phyloP scores from a whole-genome alignment of 2,888 invertebrate species.

The Lagria hirta region DNA sequence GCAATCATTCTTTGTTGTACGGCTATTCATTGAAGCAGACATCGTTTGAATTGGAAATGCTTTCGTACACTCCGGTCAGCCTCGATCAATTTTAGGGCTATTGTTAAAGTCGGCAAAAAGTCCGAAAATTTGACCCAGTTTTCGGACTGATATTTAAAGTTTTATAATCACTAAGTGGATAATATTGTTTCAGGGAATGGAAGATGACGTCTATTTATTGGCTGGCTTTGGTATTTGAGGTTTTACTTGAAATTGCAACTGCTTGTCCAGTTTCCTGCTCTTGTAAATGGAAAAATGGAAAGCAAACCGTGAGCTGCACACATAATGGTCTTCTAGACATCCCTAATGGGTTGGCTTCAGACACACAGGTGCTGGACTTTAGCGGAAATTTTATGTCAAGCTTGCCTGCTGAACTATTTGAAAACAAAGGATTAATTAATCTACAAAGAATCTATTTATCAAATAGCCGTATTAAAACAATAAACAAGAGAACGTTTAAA shows the following conservation, averaged over 20 bases:
- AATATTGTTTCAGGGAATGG: conserved; percentile 22
- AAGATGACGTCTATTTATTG: conserved; percentile 24
- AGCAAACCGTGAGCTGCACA: conserved; percentile 86
- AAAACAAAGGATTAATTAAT: conserved; percentile 76
- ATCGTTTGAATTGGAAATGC: conserved; percentile 44
- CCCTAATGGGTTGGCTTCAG: conserved; percentile 77
- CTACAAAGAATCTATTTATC: conserved; percentile 84
- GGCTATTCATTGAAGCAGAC: conserved; percentile 44
- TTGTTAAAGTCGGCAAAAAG: conserved; percentile 13
- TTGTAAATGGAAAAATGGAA: conserved; percentile 92
- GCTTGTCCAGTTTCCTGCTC: conserved; percentile 78
- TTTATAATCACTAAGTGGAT: conserved; percentile 5
- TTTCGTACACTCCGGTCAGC: conserved; percentile 21
- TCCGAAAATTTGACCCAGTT: conserved; percentile 14
- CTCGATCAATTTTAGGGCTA: conserved; percentile 23
- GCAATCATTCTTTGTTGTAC: conserved; percentile 43
- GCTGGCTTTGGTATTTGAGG: conserved; percentile 8
- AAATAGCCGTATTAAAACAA: conserved; percentile 73
- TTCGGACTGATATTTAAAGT: conserved; percentile 5
- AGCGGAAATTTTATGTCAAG: conserved; percentile 79
- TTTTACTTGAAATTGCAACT: conserved; percentile 8
- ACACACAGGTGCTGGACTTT: conserved; percentile 86
- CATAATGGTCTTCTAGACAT: conserved; percentile 73
- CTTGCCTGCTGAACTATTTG: conserved; percentile 76
- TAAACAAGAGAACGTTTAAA: conserved; percentile 79